These are phyloP conservation scores for Arbacia lixula DNA, from an alignment of 53 echinoderm and acorn worm species.

Conservation along the genomic window DNA sequence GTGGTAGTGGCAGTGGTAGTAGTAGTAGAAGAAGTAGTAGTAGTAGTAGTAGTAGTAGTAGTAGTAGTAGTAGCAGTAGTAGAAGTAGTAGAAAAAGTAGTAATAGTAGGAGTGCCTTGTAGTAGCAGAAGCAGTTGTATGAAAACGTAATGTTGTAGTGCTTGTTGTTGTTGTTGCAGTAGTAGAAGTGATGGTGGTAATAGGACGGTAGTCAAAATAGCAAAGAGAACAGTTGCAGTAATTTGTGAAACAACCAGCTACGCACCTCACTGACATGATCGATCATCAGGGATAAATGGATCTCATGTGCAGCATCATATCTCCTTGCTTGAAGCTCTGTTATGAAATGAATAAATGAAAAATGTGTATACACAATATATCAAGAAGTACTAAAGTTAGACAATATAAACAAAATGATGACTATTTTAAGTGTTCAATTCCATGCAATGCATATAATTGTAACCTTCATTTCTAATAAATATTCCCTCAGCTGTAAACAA, in stretches of 20 bases:
- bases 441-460: too few relatives aligned
- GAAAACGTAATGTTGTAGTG: too few relatives aligned
- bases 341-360: not conserved
- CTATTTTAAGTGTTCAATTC: not conserved
- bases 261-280: constrained; percentile 82
- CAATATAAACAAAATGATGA: not conserved
- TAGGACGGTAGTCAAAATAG: not conserved
- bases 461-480: too few relatives aligned
- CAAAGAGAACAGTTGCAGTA: not conserved
- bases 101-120: too few relatives aligned
- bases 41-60: too few relatives aligned
- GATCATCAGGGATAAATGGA: constrained; percentile 80
- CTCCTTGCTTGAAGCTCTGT: constrained; percentile 65
- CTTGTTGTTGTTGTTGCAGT: not conserved
- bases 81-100: too few relatives aligned
- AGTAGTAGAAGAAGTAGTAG: too few relatives aligned
- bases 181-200: not conserved
- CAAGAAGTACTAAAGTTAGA: not conserved
- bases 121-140: too few relatives aligned
- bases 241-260: not conserved
- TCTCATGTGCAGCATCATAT: constrained; percentile 75
- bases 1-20: too few relatives aligned
- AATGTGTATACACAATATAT: not conserved
- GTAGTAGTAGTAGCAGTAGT: too few relatives aligned
- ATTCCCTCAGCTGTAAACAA: too few relatives aligned